Evolutionary conservation across 1,140 invertebrate species (phyloP).

Genomic region (Drosophila sproati): DNA sequence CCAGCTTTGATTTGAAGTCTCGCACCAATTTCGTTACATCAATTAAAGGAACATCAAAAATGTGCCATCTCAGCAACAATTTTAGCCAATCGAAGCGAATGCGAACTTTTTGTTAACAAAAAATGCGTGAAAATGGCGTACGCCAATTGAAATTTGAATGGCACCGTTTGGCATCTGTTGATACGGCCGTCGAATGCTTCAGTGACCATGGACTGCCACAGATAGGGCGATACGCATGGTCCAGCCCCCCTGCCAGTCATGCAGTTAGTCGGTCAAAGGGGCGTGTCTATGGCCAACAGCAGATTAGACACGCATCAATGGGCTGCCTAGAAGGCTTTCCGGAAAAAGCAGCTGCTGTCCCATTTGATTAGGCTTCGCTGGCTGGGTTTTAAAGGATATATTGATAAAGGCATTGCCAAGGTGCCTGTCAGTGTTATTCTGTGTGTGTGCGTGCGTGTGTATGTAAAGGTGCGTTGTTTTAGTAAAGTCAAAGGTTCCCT

Average conservation of each 20-base stretch:
- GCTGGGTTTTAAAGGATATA: constrained; percentile 66
- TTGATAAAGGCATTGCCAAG: constrained; percentile 76
- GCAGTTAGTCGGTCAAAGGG: constrained; percentile 64
- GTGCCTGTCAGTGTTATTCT: constrained; percentile 20
- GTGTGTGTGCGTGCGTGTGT: constrained; percentile 19
- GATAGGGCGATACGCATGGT: constrained; percentile 4
- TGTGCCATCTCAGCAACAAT: constrained; percentile 5
- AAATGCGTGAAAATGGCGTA: constrained; percentile 63
- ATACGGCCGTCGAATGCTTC: constrained; percentile 69
- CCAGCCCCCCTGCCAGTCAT: constrained; percentile 35
- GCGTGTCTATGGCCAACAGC: constrained; percentile 58
- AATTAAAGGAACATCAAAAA: constrained; percentile 23
- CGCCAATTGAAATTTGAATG: constrained; percentile 66
- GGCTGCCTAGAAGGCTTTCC: constrained; percentile 34
- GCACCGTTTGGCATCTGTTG: constrained; percentile 74
- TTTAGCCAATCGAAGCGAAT: constrained; percentile 63
- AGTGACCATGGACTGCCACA: constrained; percentile 50
- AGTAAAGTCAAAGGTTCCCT: constrained; percentile 73
- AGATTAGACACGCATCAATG: constrained; percentile 76
- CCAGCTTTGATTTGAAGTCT: constrained; percentile 20
- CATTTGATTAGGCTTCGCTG: constrained; percentile 74
- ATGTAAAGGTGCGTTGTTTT: constrained; percentile 62
- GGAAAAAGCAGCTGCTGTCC: constrained; percentile 62
- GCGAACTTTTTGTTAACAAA: constrained; percentile 78
- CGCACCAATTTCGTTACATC: constrained; percentile 3